These are phyloP conservation scores for Picathartes gymnocephalus DNA, from an alignment of 2,113 vertebrate genomes.

Conservation along the genomic window DNA sequence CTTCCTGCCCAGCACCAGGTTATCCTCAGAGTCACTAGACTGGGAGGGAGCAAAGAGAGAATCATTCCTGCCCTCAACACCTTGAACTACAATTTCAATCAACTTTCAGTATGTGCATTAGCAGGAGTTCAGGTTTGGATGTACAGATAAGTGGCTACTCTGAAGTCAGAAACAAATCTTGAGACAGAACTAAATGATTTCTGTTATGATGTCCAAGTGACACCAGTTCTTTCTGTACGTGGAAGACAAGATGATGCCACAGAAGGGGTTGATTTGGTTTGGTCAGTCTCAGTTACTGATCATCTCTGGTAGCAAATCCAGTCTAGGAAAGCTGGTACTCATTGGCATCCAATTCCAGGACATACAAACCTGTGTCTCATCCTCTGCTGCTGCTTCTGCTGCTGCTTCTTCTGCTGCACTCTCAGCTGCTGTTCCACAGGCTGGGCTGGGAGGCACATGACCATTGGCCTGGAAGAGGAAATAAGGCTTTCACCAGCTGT, in stretches of 20 bases:
- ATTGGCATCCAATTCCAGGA: neutral
- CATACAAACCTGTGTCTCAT: conserved; percentile 77
- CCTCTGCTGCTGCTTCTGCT: conserved; percentile 64
- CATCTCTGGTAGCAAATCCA: neutral
- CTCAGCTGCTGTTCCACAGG: conserved; percentile 50
- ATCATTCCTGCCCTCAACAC: neutral
- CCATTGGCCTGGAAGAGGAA: conserved; percentile 66
- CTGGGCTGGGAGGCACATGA: conserved; percentile 62
- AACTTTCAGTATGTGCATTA: accelerated
- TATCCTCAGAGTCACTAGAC: conserved; percentile 83
- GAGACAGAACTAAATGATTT: neutral
- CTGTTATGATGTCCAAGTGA: neutral
- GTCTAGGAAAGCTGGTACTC: neutral
- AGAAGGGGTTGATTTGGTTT: accelerated
- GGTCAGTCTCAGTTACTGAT: neutral
- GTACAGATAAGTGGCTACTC: neutral
- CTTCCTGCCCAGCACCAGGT: conserved; percentile 77
- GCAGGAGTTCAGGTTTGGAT: neutral
- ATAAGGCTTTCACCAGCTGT: neutral
- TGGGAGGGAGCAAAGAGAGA: conserved; percentile 40
- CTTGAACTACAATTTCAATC: neutral
- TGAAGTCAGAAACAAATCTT: neutral
- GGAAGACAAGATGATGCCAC: neutral
- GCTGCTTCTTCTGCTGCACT: conserved; percentile 42
- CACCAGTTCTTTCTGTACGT: neutral